Base-by-base conservation (phyloP, 2,113 vertebrate genomes). In the Scytalopus superciliaris region DNA sequence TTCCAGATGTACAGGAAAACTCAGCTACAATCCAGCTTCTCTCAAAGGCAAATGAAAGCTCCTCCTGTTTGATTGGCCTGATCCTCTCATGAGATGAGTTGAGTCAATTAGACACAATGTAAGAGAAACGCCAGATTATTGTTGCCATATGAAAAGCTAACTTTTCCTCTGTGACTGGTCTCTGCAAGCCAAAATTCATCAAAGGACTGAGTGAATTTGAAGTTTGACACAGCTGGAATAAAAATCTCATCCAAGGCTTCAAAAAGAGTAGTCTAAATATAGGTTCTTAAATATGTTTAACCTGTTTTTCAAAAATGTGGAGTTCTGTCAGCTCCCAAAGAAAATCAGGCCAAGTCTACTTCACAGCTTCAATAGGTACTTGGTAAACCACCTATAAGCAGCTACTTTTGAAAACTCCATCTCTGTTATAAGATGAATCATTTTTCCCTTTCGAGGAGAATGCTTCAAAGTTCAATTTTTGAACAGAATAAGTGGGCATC, bases 181-280 rank as follows among this genome's bases (percentile, higher is more conserved):
- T 4, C 39, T 72, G 55, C 21, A 77, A 96, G 68, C 24, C 79
- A 88, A 88, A 93, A 91, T 84, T 87, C 68, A 78, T 90, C 69
- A 90, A 77, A 92, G 22, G 21, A 80, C 25, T 37, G 78, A 87
- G 6, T 57, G 23, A 90, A 76, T 93, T 63, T 87, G 70, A 93
- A 88, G 70, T 85, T 88, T 85, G 70, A 78, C 59, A 69, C 75
- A 91, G 70, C 77, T 94, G 64, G 78, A 96, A 87, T 67, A 30
- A 91, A 87, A 87, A 73, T 33, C n/a, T 82, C 50, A 66, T 44
- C 18, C 80, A 63, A 67, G 30, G 15, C 55, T 91, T 91, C 52
- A 80, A 83, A 94, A 83, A 31, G 37, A 91, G 67, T 15, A 52
- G 40, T 25, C 84, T 94, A 94, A 94, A 93, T 85, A 83, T 87